Conservation (phyloP, 2,888 invertebrate genomes). For the Tenthredo livida region DNA sequence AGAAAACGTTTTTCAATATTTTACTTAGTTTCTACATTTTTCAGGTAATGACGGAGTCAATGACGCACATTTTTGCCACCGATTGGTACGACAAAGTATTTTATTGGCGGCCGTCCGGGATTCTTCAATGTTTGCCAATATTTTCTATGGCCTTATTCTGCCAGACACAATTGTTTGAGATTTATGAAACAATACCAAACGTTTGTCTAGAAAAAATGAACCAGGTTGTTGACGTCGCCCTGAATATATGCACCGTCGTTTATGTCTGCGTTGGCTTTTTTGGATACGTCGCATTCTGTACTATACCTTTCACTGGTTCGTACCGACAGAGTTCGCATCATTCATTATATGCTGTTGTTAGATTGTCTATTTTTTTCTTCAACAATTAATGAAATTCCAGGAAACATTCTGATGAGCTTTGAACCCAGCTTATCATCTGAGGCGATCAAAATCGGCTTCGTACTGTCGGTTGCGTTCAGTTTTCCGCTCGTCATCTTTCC, state of each 20-base stretch:
- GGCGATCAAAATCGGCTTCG: constrained; percentile 96
- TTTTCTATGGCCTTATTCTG: constrained; percentile 98
- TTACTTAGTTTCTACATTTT: constrained; percentile 57
- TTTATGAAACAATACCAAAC: constrained; percentile 94
- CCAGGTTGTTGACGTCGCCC: constrained; percentile 91
- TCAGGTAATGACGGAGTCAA: constrained; percentile 90
- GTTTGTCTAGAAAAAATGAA: constrained; percentile 94
- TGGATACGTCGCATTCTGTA: constrained; percentile 94
- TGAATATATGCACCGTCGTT: constrained; percentile 94
- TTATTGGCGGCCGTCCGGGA: constrained; percentile 91
- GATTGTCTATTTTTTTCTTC: neutral
- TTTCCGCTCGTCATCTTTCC: constrained; percentile 99
- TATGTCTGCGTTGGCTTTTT: constrained; percentile 96
- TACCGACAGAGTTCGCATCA: neutral
- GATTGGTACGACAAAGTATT: constrained; percentile 88
- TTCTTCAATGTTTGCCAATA: constrained; percentile 96
- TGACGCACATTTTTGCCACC: constrained; percentile 85
- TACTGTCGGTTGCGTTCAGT: constrained; percentile 96
- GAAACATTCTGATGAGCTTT: constrained; percentile 95
- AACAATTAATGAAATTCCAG: constrained; percentile 78
- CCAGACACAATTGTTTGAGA: constrained; percentile 97
- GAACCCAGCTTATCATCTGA: constrained; percentile 91
- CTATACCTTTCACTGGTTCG: constrained; percentile 86
- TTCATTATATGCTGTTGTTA: neutral
- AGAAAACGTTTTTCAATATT: no score